phyloP scores from a whole-genome alignment of 2,888 invertebrate species.

The Ophion costatus region DNA sequence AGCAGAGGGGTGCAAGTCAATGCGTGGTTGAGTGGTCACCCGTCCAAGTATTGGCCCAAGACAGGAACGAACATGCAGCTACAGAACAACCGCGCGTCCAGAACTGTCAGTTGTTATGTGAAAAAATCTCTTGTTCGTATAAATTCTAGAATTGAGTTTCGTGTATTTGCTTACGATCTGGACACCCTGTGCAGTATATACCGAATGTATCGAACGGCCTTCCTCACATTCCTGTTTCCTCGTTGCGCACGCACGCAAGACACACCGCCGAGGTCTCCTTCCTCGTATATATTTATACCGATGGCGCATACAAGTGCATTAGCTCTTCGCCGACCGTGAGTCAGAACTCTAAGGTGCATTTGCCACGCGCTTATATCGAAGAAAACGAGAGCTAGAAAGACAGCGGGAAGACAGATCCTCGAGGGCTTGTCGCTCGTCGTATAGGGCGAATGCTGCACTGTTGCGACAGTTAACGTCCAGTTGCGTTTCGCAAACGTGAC shows the following conservation, averaged over 20 bases:
- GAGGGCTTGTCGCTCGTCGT: slow-evolving; percentile 30
- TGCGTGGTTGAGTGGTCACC: no score
- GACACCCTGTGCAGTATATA: neutral
- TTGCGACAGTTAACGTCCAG: slow-evolving; percentile 76
- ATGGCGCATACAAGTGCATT: slow-evolving; percentile 28
- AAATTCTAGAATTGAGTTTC: neutral
- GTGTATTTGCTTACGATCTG: neutral
- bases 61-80: no score
- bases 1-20: no score
- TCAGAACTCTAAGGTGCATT: slow-evolving; percentile 23
- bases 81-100: no score
- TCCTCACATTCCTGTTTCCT: slow-evolving; percentile 48
- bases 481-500: slow-evolving; percentile 74
- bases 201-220: slow-evolving; percentile 38
- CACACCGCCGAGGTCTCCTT: slow-evolving; percentile 10
- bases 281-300: slow-evolving; percentile 4
- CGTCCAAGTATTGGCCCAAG: no score
- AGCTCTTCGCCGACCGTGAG: slow-evolving; percentile 36
- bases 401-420: slow-evolving; percentile 28
- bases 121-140: neutral
- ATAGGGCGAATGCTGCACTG: slow-evolving; percentile 61
- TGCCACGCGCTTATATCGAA: slow-evolving; percentile 28
- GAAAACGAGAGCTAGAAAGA: slow-evolving; percentile 11
- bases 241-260: slow-evolving; percentile 25
- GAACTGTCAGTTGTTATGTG: neutral